Base-by-base conservation (phyloP, 2,888 invertebrate species). In the Eledona agricola region DNA sequence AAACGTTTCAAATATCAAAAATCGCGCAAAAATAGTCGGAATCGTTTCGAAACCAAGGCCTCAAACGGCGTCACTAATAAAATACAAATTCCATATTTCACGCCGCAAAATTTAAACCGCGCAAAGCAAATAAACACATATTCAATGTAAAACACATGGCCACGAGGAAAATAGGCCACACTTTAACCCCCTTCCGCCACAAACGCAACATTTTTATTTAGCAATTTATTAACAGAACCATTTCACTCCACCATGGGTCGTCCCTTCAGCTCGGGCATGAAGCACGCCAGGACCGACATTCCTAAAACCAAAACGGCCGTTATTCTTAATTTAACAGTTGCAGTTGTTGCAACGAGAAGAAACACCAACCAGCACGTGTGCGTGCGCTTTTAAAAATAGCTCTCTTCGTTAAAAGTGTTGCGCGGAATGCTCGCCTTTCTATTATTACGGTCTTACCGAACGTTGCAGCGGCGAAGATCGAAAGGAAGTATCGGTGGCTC, bases 211-310 rank as follows among this genome's bases (percentile, higher is more conserved):
- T n/a, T n/a, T n/a, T n/a, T n/a, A n/a, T n/a, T n/a, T n/a, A n/a
- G n/a, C n/a, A n/a, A n/a, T n/a, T n/a, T n/a, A n/a, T n/a, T n/a
- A n/a, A n/a, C n/a, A n/a, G n/a, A n/a, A n/a, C n/a, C n/a, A n/a
- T n/a, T n/a, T 47, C 29, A 57, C 38, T 58, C 58, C 10, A 58
- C 46, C 58, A 58, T 55, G 7, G 58, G 58, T 9, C 35, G 37
- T 9, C 22, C 34, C 12, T 43, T 49, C 35, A 52, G 4, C 25
- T 58, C 58, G 15, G 55, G 58, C 2, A 58, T 15, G 9, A 52
- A 52, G 17, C 34, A 58, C 5, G 52, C 23, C 10, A 45, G 16
- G n/a, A 55, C 6, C 16, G 51, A 40, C 4, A 35, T 37, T 15
- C 43, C 58, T 58, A 46, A 51, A 55, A 57, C 6, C n/a, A n/a